Percentiles rank a stretch among this genome's conserved stretches.
Conservation (phyloP, 2,888 invertebrate species). For the Drosophila helvetica region DNA sequence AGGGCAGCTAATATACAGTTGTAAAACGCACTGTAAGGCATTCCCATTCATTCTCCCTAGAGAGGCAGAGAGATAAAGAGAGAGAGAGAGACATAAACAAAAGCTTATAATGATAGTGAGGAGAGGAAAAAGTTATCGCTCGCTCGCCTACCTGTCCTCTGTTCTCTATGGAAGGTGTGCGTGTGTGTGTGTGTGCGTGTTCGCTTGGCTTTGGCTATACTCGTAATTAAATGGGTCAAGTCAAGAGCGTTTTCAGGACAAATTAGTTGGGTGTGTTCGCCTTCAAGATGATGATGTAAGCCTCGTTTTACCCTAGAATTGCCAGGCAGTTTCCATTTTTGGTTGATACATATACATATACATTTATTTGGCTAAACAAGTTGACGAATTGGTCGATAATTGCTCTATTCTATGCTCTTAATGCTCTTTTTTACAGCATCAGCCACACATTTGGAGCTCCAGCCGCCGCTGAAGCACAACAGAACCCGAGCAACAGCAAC, state of each 20-base stretch:
- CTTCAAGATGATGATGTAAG: conserved; percentile 36
- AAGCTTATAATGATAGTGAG: conserved; percentile 51
- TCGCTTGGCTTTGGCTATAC: conserved; percentile 11
- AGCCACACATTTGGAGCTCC: conserved; percentile 75
- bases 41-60: too few species aligned
- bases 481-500: conserved; percentile 32
- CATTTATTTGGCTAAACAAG: conserved; percentile 44
- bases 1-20: background rate
- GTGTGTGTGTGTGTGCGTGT: conserved; percentile 1
- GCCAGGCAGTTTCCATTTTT: conserved; percentile 35
- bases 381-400: conserved; percentile 39
- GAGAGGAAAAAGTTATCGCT: conserved; percentile 24
- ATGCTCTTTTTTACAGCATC: conserved; percentile 65
- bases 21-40: background rate
- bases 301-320: conserved; percentile 38
- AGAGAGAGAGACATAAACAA: conserved; percentile 35
- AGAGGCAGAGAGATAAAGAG: background rate
- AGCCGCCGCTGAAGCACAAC: conserved; percentile 34
- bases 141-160: background rate
- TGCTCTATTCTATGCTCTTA: conserved; percentile 9
- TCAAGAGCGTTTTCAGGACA: conserved; percentile 67
- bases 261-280: conserved; percentile 62
- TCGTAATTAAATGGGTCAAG: conserved; percentile 64
- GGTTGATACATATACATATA: background rate
- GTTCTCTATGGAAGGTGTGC: conserved; percentile 1